Conservation (phyloP, 2,113 vertebrate genomes). For the Corythornis vintsioides region DNA sequence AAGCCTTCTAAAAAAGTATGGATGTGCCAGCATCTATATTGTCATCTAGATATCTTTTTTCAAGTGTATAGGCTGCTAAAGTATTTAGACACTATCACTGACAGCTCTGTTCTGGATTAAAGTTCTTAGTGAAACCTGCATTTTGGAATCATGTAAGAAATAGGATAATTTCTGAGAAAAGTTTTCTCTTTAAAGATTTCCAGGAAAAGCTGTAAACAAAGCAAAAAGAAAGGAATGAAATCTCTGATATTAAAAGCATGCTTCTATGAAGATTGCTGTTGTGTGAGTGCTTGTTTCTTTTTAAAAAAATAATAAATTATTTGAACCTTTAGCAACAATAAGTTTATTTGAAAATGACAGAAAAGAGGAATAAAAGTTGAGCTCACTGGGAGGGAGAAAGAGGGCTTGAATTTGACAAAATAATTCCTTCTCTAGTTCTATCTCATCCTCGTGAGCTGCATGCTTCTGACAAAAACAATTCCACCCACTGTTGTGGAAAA, state of each 20-base stretch:
- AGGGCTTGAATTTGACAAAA: constrained; percentile 2
- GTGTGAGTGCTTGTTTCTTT: background rate
- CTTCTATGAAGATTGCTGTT: background rate
- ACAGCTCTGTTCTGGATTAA: background rate
- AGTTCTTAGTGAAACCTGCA: background rate
- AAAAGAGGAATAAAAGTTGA: background rate
- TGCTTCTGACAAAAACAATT: background rate
- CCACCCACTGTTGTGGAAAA: background rate
- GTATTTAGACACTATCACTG: background rate
- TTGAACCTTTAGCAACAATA: background rate
- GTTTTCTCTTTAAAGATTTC: background rate
- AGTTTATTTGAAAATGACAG: background rate
- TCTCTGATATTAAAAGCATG: background rate
- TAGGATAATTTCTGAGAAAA: background rate
- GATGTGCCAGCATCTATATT: background rate
- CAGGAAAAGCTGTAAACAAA: background rate
- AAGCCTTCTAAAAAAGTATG: background rate
- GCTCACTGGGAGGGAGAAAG: background rate
- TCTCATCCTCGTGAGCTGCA: background rate
- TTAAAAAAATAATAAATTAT: background rate
- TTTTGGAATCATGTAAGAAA: background rate
- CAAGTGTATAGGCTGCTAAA: background rate
- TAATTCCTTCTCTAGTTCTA: background rate
- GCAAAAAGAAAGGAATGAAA: background rate
- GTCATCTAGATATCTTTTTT: background rate